Evolutionary conservation across 2,888 invertebrate genomes (phyloP), one percentile per base, ranked within the genome.

Genomic region (Lordiphosa fenestrarum): DNA sequence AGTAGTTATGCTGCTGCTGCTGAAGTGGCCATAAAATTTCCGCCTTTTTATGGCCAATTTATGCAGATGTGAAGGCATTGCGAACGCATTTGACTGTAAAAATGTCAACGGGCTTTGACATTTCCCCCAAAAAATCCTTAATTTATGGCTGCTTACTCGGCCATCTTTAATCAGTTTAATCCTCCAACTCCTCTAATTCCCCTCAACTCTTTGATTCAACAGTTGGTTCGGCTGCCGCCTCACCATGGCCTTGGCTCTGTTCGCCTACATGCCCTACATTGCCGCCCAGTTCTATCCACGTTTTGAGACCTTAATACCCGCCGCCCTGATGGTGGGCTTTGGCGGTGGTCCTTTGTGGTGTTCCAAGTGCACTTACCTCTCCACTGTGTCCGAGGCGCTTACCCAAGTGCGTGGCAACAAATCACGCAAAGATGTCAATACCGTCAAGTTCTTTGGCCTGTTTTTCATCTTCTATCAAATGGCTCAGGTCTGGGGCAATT

Each of bases 401-500:
- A 91, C 96, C 0, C 76, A 80, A 42, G 89, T 95, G 47, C 93
- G 94, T 0, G 93, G 93, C 10, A 90, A 90, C 37, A 76, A 75
- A 23, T 91, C 93, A 1, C 89, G 91, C 21, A 91, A 93, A 4
- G 95, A 96, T 66, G 93, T 95, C 4, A 92, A 96, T 54, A 95
- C 98, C 42, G 96, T 96, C 7, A 91, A 96, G 75, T 98, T 98
- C 90, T 98, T 98, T 87, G 98, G 98, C 0, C 92, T 97, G 5
- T 98, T 98, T 91, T 98, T 98, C 91, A 95, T 97, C 93, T 95
- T 98, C 88, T 98, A 96, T 89, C 97, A 98, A 89, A 94, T 96
- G 91, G 95, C 97, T n/a, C 95, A 97, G 91, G 95, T 98, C 44
- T 96, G 96, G 95, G 98, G 98, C 0, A 98, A 98, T 89, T 92